Base-by-base conservation (phyloP, 1,140 invertebrate species). In the Procambarus clarkii region DNA sequence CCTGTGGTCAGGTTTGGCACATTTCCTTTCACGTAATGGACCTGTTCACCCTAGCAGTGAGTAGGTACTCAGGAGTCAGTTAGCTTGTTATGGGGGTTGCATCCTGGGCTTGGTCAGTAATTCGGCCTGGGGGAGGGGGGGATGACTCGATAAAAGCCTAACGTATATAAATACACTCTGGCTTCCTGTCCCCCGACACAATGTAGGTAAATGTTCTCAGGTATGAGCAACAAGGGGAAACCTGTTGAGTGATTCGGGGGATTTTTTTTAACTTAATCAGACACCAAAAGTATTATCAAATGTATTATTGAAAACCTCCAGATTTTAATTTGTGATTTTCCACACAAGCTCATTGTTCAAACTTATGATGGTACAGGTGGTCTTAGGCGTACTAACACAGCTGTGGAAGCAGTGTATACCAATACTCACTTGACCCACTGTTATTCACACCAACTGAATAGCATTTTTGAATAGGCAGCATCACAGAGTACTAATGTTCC, bases 391-490 rank as follows among this genome's bases (percentile, higher is more conserved):
- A 87, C 11, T 60, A 91, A 80, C n/a, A 88, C 89, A 93, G 93
- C 93, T 60, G 93, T 94, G 58, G 93, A 94, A 90, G 92, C 64
- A 80, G 91, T 80, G 80, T 94, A 93, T 92, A 92, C 92, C 78
- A 86, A 93, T 91, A 94, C 94, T 48, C 88, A 94, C 92, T 94
- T 93, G 90, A 92, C 94, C 54, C 94, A 94, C 83, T 94, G 94
- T 83, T 94, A 94, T 91, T 93, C 93, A 46, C 94, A 94, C 86
- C 93, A 93, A 92, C 86, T 94, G 58, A 94, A 94, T 91, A 93
- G 94, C 77, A 93, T 94, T 78, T 90, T 94, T 54, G 88, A 93
- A 64, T 77, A 93, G 93, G 93, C 93, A 71, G 92, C 93, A 86
- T 93, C 92, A 64, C 91, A 92, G 54, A 92, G 88, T 74, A n/a